Percentiles rank a stretch among this genome's conserved stretches.
Evolutionary conservation across 2,888 invertebrate species (phyloP).

Genomic region (Tiphia femorata): DNA sequence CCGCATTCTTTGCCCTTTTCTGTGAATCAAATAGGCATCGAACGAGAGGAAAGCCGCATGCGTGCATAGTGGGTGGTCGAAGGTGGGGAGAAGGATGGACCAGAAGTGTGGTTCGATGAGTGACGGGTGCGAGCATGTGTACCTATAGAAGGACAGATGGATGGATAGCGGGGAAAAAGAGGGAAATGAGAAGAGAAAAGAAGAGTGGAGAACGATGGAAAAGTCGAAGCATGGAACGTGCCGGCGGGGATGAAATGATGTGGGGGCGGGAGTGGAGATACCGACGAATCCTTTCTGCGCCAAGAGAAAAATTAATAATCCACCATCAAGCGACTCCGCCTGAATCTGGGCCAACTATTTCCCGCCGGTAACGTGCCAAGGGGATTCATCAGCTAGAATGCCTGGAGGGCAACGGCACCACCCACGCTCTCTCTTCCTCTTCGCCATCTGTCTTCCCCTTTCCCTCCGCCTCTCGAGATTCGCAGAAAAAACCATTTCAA

Average conservation of each 20-base stretch:
- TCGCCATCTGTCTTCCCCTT: no score
- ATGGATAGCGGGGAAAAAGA: neutral
- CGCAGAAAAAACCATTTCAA: constrained; percentile 34
- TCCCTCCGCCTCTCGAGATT: constrained; percentile 13
- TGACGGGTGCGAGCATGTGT: neutral
- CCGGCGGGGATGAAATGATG: constrained; percentile 1
- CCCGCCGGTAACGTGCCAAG: constrained; percentile 37
- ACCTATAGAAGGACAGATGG: neutral
- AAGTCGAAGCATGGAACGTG: neutral
- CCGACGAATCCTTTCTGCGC: constrained; percentile 32
- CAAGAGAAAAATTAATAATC: constrained; percentile 49
- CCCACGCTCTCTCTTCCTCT: no score
- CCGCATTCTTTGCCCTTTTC: no score
- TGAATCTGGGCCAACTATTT: constrained; percentile 50
- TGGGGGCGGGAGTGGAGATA: constrained; percentile 12
- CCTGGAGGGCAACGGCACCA: constrained; percentile 32
- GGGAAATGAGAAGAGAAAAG: no score
- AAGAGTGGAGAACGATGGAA: no score
- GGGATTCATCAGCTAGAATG: constrained; percentile 46
- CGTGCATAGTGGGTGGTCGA: neutral
- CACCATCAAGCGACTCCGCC: constrained; percentile 36
- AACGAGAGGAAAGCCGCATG: no score
- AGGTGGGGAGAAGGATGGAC: neutral
- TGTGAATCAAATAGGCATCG: neutral
- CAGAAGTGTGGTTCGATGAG: neutral